phyloP scores from a whole-genome alignment of 1,140 invertebrate species.

The Ruditapes philippinarum region DNA sequence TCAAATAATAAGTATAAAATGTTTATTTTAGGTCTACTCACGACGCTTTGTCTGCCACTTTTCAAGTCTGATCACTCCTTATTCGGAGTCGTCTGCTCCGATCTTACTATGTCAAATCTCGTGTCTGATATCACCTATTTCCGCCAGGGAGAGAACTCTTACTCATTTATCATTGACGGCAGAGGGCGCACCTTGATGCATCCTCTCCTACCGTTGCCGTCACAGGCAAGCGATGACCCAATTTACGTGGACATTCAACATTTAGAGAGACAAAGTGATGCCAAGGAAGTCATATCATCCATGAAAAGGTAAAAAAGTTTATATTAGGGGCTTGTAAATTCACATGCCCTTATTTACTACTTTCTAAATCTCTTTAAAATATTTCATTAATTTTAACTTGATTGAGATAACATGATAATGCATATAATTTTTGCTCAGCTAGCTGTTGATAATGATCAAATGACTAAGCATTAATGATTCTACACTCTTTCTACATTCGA shows the following conservation, averaged over 20 bases:
- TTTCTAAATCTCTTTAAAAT: neutral
- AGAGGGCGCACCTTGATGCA: slow-evolving; percentile 1
- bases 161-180: slow-evolving; percentile 1
- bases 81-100: neutral
- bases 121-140: slow-evolving; percentile 4
- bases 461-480: too few relatives aligned
- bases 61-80: neutral
- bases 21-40: neutral
- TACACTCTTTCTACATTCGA: too few relatives aligned
- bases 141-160: neutral
- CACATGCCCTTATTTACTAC: neutral
- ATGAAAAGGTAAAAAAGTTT: slow-evolving; percentile 8
- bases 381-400: too few relatives aligned
- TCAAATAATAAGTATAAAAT: neutral
- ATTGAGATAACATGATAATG: too few relatives aligned
- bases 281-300: neutral
- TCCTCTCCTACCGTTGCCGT: neutral
- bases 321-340: neutral
- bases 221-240: neutral
- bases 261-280: slow-evolving; percentile 5
- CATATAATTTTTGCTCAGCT: too few relatives aligned
- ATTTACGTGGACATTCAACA: slow-evolving; percentile 14
- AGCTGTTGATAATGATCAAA: too few relatives aligned
- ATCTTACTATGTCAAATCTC: neutral
- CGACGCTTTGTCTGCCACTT: neutral